Percentiles rank a stretch among this genome's conserved stretches.
Evolutionary conservation across 2,888 invertebrate species (phyloP).

Genomic region (Dicyrtoma fusca): DNA sequence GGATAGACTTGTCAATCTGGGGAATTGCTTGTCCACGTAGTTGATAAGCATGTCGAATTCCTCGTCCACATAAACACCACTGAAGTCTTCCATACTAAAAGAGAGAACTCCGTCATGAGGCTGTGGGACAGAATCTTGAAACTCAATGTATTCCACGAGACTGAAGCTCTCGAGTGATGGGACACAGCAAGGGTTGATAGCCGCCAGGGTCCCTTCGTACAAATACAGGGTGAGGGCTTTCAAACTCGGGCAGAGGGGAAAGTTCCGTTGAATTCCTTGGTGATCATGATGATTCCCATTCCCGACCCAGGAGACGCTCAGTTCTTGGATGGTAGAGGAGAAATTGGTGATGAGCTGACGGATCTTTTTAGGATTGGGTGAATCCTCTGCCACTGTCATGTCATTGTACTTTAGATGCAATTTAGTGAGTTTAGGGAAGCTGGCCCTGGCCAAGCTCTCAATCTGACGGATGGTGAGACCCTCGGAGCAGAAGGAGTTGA

Average conservation of each 20-base stretch:
- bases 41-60: slow-evolving; percentile 30
- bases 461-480: slow-evolving; percentile 13
- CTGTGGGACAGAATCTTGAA: neutral
- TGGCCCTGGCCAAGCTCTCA: neutral
- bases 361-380: neutral
- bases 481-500: slow-evolving; percentile 17
- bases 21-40: slow-evolving; percentile 26
- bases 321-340: neutral
- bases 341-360: slow-evolving; percentile 11
- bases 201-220: slow-evolving; percentile 24
- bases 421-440: slow-evolving; percentile 17
- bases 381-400: slow-evolving; percentile 7
- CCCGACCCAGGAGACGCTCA: slow-evolving; percentile 21
- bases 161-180: slow-evolving; percentile 11
- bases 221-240: slow-evolving; percentile 21
- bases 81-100: slow-evolving; percentile 30
- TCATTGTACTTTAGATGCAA: slow-evolving; percentile 24
- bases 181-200: neutral
- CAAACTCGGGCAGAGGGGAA: slow-evolving; percentile 14
- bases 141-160: slow-evolving; percentile 25
- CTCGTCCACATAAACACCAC: slow-evolving; percentile 25
- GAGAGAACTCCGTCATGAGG: slow-evolving; percentile 21
- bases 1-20: neutral
- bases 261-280: neutral
- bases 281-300: neutral